These are phyloP conservation scores for Otocyon megalotis DNA, from an alignment of 2,113 vertebrate species.

Conservation along the genomic window DNA sequence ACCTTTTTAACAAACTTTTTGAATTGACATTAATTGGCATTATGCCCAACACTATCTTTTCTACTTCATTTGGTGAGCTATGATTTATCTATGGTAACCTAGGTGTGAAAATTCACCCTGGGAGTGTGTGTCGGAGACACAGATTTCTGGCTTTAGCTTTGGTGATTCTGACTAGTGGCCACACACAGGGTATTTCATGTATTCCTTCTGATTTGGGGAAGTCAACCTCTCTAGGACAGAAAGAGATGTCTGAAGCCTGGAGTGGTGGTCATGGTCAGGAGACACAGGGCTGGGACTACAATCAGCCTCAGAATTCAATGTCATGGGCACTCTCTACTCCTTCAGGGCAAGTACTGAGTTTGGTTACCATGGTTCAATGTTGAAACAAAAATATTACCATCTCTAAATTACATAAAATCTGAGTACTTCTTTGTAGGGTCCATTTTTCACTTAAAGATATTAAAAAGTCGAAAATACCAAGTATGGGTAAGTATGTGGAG, in stretches of 20 bases:
- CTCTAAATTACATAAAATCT: slow-evolving; percentile 5
- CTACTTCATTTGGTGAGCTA: neutral
- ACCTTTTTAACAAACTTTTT: neutral
- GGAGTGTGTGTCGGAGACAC: neutral
- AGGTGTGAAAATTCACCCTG: neutral
- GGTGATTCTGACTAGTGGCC: neutral
- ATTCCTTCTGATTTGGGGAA: neutral
- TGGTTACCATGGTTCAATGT: neutral
- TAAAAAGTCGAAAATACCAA: neutral
- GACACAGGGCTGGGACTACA: accelerated
- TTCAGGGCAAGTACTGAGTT: neutral
- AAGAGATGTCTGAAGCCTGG: neutral
- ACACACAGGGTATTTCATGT: neutral
- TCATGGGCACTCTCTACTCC: neutral
- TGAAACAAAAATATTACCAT: neutral
- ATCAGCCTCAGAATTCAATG: neutral
- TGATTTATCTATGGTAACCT: neutral
- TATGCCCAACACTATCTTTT: neutral
- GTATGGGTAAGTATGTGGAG: neutral
- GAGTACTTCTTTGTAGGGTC: neutral
- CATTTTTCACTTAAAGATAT: neutral
- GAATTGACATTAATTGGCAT: neutral
- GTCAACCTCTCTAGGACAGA: neutral
- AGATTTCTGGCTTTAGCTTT: neutral
- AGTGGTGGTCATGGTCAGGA: neutral